phyloP scores from a whole-genome alignment of 2,797 vertebrate genomes.

The Molothrus ater region DNA sequence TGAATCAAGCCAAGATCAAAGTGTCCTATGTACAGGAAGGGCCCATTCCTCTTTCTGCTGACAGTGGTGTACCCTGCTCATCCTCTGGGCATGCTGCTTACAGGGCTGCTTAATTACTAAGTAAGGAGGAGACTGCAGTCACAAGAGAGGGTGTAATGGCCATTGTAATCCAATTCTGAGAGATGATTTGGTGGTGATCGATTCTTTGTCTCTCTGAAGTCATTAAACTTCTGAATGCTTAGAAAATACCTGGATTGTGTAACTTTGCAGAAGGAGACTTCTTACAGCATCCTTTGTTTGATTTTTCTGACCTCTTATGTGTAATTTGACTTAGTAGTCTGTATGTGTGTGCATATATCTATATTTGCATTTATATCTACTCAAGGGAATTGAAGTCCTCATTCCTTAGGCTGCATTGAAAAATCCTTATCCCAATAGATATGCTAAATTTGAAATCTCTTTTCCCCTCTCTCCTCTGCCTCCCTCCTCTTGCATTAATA shows the following conservation, averaged over 20 bases:
- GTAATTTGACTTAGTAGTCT: neutral
- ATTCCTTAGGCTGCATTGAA: slow-evolving; percentile 31
- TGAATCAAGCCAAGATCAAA: slow-evolving; percentile 43
- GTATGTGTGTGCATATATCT: neutral
- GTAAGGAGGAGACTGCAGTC: neutral
- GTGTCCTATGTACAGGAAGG: neutral
- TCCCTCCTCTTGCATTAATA: slow-evolving; percentile 9
- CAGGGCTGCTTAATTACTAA: slow-evolving; percentile 2
- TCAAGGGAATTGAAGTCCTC: slow-evolving; percentile 18
- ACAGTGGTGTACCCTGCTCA: neutral
- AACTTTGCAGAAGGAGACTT: neutral
- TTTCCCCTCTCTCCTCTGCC: neutral
- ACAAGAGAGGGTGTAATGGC: neutral
- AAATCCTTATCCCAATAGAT: slow-evolving; percentile 19
- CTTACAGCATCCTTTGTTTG: neutral
- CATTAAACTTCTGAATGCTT: neutral
- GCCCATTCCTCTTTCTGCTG: slow-evolving; percentile 31
- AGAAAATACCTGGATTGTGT: neutral
- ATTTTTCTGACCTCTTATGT: slow-evolving; percentile 18
- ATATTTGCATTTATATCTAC: slow-evolving; percentile 46
- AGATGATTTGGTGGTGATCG: neutral
- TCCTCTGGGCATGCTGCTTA: slow-evolving; percentile 22
- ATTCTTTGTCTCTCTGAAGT: slow-evolving; percentile 6
- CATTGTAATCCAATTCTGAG: neutral
- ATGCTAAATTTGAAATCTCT: slow-evolving; percentile 8